Conservation (phyloP, 2,797 vertebrate species). For the Enteromius argenteus region DNA sequence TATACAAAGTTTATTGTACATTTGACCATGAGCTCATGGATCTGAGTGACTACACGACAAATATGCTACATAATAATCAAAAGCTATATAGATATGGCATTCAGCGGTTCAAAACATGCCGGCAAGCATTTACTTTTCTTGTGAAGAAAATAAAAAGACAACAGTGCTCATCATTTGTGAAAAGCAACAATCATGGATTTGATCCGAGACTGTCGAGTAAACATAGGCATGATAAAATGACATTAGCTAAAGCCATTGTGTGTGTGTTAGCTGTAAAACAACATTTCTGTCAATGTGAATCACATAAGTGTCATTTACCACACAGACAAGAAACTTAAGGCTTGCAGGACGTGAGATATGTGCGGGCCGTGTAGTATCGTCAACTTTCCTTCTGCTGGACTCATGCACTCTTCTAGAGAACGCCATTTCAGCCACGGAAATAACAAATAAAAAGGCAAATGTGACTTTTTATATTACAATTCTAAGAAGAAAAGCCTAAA, state of each 20-base stretch:
- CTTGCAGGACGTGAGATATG: slow-evolving; percentile 53
- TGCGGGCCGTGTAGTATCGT: slow-evolving; percentile 32
- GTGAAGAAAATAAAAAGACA: slow-evolving; percentile 45
- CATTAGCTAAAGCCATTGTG: slow-evolving; percentile 33
- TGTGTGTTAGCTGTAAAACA: slow-evolving; percentile 35
- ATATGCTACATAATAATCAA: slow-evolving; percentile 69
- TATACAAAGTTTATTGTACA: slow-evolving; percentile 73
- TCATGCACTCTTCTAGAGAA: slow-evolving; percentile 5
- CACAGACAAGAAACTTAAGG: slow-evolving; percentile 55
- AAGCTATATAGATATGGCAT: slow-evolving; percentile 64
- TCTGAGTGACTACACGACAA: slow-evolving; percentile 64
- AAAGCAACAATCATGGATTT: slow-evolving; percentile 52
- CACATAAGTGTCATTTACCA: slow-evolving; percentile 36
- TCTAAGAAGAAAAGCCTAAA: background rate
- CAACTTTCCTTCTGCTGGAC: slow-evolving; percentile 30
- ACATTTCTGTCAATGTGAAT: slow-evolving; percentile 46
- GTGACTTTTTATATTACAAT: background rate
- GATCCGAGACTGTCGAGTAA: slow-evolving; percentile 49
- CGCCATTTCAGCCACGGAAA: background rate
- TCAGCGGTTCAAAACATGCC: slow-evolving; percentile 68
- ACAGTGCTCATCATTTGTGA: slow-evolving; percentile 47
- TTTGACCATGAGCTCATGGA: slow-evolving; percentile 61
- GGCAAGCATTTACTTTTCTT: slow-evolving; percentile 62
- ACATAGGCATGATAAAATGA: slow-evolving; percentile 43
- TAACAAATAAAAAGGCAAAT: background rate